A percentile compares a stretch with the other conserved stretches of the same genome.
Evolutionary conservation across 2,797 vertebrate genomes (phyloP).

Genomic region (Pachyuromys duprasi): DNA sequence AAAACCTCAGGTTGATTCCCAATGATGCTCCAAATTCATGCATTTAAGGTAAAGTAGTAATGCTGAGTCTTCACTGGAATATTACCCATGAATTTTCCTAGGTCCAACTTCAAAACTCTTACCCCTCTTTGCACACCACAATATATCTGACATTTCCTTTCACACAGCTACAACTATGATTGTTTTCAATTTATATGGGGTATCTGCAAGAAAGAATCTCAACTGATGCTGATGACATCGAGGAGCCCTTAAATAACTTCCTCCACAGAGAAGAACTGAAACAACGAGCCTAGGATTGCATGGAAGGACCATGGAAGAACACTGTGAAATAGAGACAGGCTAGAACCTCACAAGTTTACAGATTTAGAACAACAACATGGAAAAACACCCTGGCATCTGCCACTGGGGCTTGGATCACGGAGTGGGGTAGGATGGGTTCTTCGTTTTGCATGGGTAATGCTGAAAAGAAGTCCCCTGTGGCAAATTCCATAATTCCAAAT

Average conservation of each 20-base stretch:
- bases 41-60: neutral
- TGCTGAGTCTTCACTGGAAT: neutral
- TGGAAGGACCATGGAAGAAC: neutral
- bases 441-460: neutral
- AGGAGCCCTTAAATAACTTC: neutral
- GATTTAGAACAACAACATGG: neutral
- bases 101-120: neutral
- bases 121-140: neutral
- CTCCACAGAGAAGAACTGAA: neutral
- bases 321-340: neutral
- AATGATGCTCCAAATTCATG: neutral
- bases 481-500: neutral
- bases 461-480: too few species aligned
- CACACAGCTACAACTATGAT: neutral
- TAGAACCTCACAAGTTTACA: neutral
- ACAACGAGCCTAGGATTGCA: neutral
- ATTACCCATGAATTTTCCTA: neutral
- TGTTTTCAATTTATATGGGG: neutral
- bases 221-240: neutral
- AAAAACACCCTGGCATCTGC: neutral
- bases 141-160: neutral
- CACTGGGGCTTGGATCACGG: neutral
- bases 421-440: rapidly evolving
- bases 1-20: neutral
- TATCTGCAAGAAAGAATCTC: neutral